Percentiles rank a stretch among this genome's conserved stretches.
These are phyloP conservation scores for Antheraea mylitta DNA, from an alignment of 1,140 invertebrate species.

Conservation along the genomic window DNA sequence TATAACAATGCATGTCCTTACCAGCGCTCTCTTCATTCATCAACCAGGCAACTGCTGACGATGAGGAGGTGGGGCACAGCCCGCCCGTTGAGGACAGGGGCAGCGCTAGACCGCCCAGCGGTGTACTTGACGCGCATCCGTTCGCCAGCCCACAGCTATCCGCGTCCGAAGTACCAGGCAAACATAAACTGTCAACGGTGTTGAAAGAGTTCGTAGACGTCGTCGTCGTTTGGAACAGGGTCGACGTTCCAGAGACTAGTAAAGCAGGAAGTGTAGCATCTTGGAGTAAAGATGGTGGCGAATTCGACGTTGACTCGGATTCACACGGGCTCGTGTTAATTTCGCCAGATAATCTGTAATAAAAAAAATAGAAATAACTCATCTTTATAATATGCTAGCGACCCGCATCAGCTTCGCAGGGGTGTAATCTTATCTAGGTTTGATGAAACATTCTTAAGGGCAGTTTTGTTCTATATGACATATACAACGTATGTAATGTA, in stretches of 20 bases:
- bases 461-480: too few relatives aligned
- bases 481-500: too few relatives aligned
- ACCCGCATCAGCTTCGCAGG: too few relatives aligned
- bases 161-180: constrained; percentile 56
- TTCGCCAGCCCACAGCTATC: constrained; percentile 58
- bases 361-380: constrained; percentile 14
- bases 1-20: constrained; percentile 23
- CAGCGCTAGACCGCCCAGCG: constrained; percentile 53
- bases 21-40: constrained; percentile 76
- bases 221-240: constrained; percentile 60
- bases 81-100: constrained; percentile 59
- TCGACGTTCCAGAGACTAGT: constrained; percentile 66
- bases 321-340: constrained; percentile 66
- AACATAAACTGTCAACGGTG: constrained; percentile 54
- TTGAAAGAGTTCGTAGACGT: constrained; percentile 47
- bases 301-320: constrained; percentile 69
- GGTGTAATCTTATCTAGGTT: too few relatives aligned
- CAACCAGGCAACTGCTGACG: constrained; percentile 71
- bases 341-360: constrained; percentile 59
- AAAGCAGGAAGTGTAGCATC: constrained; percentile 68
- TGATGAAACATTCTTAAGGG: too few relatives aligned
- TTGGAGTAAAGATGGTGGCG: constrained; percentile 65
- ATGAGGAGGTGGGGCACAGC: constrained; percentile 65
- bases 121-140: constrained; percentile 56
- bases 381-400: background rate